Conservation (phyloP, 2,797 vertebrate genomes). For the Alosa sapidissima region DNA sequence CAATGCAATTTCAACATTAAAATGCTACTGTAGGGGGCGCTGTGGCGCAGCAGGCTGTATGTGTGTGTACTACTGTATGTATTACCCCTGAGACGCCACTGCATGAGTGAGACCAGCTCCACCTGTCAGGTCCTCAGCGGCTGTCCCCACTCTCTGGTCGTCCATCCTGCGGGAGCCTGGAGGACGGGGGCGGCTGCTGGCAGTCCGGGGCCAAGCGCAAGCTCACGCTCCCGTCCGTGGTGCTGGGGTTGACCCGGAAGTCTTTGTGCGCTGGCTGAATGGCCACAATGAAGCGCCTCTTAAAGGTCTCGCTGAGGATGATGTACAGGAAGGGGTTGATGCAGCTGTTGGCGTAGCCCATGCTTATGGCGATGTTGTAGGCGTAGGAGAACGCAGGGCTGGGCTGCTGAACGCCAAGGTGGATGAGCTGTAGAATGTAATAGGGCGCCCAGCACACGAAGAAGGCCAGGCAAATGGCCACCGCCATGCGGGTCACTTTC, state of each 20-base stretch:
- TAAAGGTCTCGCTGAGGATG: constrained; percentile 81
- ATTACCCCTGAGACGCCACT: neutral
- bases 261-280: constrained; percentile 68
- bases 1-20: neutral
- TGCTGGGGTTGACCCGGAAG: constrained; percentile 67
- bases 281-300: constrained; percentile 76
- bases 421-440: constrained; percentile 83
- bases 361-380: constrained; percentile 84
- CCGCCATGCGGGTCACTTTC: constrained; percentile 84
- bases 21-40: no score
- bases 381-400: constrained; percentile 77
- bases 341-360: constrained; percentile 87
- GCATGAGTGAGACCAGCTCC: neutral
- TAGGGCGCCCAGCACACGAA: constrained; percentile 85
- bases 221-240: constrained; percentile 71
- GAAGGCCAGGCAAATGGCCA: constrained; percentile 84
- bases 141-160: neutral
- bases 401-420: constrained; percentile 78
- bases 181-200: constrained; percentile 61
- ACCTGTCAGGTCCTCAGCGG: neutral
- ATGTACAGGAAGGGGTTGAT: constrained; percentile 88
- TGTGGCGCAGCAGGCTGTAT: no score
- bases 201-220: constrained; percentile 70
- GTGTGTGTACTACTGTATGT: no score
- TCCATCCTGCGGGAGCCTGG: constrained; percentile 38